Base-by-base conservation (phyloP, 2,113 vertebrate genomes). In the Indicator indicator region DNA sequence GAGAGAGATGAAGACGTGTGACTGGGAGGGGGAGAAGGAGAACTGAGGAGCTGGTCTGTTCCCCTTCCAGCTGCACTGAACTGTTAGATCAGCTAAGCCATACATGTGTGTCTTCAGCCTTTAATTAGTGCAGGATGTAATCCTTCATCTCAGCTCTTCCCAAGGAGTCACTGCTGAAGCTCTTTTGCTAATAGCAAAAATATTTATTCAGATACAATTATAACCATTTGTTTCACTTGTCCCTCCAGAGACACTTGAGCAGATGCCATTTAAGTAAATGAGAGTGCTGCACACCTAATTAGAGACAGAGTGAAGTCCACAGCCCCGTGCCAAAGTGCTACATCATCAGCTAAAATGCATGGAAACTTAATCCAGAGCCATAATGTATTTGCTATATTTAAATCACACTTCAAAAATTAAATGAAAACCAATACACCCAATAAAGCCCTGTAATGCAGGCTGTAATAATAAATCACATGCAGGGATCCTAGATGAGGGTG, bases 351-450 rank as follows among this genome's bases (percentile, higher is more conserved):
- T 90, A 24, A 89, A 78, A 68, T 38, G 75, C 11, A 19, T 42
- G 55, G 88, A 86, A 86, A 78, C 70, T 68, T 81, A 90, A 94
- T 86, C 64, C 32, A 27, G 52, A 74, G 28, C 52, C 21, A 46
- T 38, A 67, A 82, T 91, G 86, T 81, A 72, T 92, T 90, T 91
- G 36, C 50, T 96, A 23, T 72, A 86, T 88, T 97, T 93, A 86
- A 88, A 60, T 94, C 58, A 52, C 55, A 70, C 38, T 82, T 90
- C 42, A 90, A 82, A 83, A 69, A 78, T 69, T 81, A 90, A 91
- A 72, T 75, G 80, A 81, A 94, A 96, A 20, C 36, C 7, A 86
- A 60, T 86, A 84, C 13, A 62, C 28, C 55, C 2, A 76, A 78
- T 86, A 93, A 94, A 94, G 46, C 27, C 21, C 46, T 75, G 33